Base-by-base conservation (phyloP, 1,140 invertebrate genomes). In the Cherax quadricarinatus region DNA sequence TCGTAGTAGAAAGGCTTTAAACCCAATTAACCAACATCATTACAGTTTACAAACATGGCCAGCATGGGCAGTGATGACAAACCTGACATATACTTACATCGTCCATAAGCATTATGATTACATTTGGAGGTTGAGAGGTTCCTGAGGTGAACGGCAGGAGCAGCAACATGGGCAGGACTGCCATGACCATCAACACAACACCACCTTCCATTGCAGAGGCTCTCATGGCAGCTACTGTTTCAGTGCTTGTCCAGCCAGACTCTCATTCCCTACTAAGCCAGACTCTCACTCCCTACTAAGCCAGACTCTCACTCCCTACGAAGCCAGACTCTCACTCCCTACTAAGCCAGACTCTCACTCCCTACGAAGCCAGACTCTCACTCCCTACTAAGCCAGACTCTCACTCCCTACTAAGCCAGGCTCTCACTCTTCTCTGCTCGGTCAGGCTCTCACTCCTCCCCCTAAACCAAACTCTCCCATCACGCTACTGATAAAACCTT, bases 71-170 rank as follows among this genome's bases (percentile, higher is more conserved):
- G 30, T 41, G 30, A 41, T 41, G 30, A 41, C 30, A 41, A 41
- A 41, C 30, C 30, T 41, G 2, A 66, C 5, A 21, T 66, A 5
- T 66, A 90, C 88, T 90, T 21, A 90, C 88, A 73, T 90, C 88
- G 41, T 90, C 88, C 88, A 90, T 90, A 24, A 90, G 81, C 88
- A 90, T 90, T 62, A 90, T 90, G 88, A 90, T 51, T 21, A 90
- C 53, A 90, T 90, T 90, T 18, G 88, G 88, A 24, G 62, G 81
- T 16, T 87, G 16, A 3, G 5, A 24, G 6, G 86, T 48, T 70
- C 53, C 73, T 9, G 86, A 4, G 5, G 70, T 7, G 18, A 3
- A 4, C 21, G 18, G 41, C 18, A 87, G 3, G 4, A 87, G 18
- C 30, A 78, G 60, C 30, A 5, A 30, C 83, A 12, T 41, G 30